phyloP scores from a whole-genome alignment of 2,113 vertebrate genomes.

The Aldabrachelys gigantea region DNA sequence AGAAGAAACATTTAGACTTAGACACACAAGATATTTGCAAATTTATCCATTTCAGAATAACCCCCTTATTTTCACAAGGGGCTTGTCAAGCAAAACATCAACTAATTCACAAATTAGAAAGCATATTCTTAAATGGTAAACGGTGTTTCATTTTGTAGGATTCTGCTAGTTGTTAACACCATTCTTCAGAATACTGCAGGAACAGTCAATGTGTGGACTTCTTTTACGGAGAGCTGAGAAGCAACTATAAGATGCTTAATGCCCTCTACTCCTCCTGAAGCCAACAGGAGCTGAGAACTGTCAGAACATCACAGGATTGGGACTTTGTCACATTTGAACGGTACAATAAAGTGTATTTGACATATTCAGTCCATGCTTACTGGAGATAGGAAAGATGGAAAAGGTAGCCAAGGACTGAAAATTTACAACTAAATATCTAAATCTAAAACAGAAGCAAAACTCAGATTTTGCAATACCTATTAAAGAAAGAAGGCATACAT shows the following conservation, averaged over 20 bases:
- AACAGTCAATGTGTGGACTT: not conserved
- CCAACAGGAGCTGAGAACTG: not conserved
- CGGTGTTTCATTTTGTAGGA: not conserved
- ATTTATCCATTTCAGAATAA: constrained; percentile 24
- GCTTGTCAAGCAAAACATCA: constrained; percentile 2
- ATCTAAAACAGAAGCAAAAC: constrained; percentile 65
- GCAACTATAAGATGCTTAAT: not conserved
- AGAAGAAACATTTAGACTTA: constrained; percentile 31
- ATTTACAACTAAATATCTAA: constrained; percentile 23
- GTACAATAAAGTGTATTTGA: not conserved
- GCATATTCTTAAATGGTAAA: not conserved
- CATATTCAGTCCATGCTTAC: not conserved
- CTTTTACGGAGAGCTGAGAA: not conserved
- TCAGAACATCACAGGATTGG: not conserved
- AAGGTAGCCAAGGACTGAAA: constrained; percentile 7
- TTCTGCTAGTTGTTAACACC: not conserved
- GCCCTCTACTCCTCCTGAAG: not conserved
- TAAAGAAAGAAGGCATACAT: constrained; percentile 66
- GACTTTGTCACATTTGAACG: not conserved
- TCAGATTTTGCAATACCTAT: constrained; percentile 51
- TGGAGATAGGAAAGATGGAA: not conserved
- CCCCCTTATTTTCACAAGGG: constrained; percentile 1
- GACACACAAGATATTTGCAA: constrained; percentile 41
- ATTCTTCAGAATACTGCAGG: not conserved
- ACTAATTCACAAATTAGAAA: constrained; percentile 12